A percentile compares a stretch with the other conserved stretches of the same genome.
Conservation (phyloP, 1,140 invertebrate genomes). For the Leptinotarsa lineolata region DNA sequence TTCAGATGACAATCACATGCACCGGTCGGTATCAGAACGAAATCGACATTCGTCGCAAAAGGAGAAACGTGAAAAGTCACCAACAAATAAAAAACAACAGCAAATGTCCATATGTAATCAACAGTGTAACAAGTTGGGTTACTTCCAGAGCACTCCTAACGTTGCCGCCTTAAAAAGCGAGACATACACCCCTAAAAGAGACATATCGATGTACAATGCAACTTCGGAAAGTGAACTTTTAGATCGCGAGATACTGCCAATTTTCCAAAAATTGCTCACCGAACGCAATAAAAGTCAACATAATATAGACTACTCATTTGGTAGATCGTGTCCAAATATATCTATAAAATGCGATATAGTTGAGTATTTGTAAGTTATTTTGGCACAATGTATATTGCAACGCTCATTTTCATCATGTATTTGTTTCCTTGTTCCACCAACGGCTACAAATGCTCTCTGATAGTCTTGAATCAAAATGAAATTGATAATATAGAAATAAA, state of each 20-base stretch:
- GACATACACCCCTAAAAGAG: constrained; percentile 41
- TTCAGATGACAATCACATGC: constrained; percentile 47
- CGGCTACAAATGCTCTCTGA: too few species aligned
- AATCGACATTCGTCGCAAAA: constrained; percentile 46
- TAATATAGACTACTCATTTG: constrained; percentile 70
- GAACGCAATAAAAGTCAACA: constrained; percentile 74
- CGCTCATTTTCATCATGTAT: not conserved
- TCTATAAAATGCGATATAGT: constrained; percentile 95
- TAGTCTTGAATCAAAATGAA: too few species aligned
- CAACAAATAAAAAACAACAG: constrained; percentile 36
- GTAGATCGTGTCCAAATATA: constrained; percentile 90
- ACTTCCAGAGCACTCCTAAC: constrained; percentile 68
- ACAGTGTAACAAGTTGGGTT: constrained; percentile 59
- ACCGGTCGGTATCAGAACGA: constrained; percentile 52
- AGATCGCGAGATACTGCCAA: constrained; percentile 82
- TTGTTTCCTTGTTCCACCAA: not conserved
- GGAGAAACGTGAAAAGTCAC: constrained; percentile 48
- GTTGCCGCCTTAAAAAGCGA: constrained; percentile 53
- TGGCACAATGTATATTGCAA: not conserved
- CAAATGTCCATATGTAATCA: constrained; percentile 50
- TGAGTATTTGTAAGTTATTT: constrained; percentile 73
- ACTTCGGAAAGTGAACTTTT: constrained; percentile 83
- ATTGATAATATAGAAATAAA: too few species aligned
- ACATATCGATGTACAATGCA: constrained; percentile 71
- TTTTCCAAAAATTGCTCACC: constrained; percentile 86